Evolutionary conservation across 2,113 vertebrate genomes (phyloP).

Genomic region (Phaethon lepturus): DNA sequence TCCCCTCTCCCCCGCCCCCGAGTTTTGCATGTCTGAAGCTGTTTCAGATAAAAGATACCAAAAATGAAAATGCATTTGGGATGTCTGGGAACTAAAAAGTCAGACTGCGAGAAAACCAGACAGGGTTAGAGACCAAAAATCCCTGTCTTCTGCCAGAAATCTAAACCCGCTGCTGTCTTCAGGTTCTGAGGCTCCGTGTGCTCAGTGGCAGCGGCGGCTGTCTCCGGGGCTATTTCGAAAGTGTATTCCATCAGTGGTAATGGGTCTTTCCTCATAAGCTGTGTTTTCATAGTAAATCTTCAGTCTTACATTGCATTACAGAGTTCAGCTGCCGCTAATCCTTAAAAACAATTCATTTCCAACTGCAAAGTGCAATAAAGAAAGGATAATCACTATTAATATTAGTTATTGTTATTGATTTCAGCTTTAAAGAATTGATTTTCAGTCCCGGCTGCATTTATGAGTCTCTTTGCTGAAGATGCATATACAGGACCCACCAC

Average conservation of each 20-base stretch:
- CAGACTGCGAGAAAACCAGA: conserved; percentile 61
- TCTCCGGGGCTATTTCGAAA: background rate
- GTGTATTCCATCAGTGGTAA: conserved; percentile 58
- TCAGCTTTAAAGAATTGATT: conserved; percentile 80
- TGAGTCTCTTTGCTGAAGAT: conserved; percentile 73
- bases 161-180: background rate
- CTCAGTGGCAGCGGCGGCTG: background rate
- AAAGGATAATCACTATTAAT: conserved; percentile 78
- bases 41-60: conserved; percentile 56
- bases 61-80: conserved; percentile 54
- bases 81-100: conserved; percentile 50
- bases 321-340: conserved; percentile 46
- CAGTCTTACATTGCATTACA: background rate
- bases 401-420: conserved; percentile 82
- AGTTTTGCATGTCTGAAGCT: conserved; percentile 66
- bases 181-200: background rate
- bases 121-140: conserved; percentile 29
- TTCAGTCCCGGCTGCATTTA: conserved; percentile 74
- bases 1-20: background rate
- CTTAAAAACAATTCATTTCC: conserved; percentile 62
- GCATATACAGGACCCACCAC: background rate
- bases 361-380: conserved; percentile 61
- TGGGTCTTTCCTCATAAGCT: conserved; percentile 62
- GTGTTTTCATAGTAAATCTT: conserved; percentile 69
- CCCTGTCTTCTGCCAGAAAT: conserved; percentile 47